phyloP scores from a whole-genome alignment of 2,797 vertebrate genomes.

The Ciconia nigra region DNA sequence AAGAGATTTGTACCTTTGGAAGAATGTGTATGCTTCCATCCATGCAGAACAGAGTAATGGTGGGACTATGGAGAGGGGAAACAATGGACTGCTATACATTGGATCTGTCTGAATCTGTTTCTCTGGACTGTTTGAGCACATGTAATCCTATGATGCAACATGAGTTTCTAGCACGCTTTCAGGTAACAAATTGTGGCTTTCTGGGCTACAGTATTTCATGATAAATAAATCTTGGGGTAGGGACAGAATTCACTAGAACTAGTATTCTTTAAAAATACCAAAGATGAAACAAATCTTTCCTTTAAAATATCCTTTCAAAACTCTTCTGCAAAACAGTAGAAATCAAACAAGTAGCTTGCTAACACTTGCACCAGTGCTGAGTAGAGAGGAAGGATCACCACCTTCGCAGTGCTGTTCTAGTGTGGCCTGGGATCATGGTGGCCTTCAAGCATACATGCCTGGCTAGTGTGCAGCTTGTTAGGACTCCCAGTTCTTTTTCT shows the following conservation, averaged over 20 bases:
- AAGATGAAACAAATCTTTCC: background rate
- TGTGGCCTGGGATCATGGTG: background rate
- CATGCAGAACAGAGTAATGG: background rate
- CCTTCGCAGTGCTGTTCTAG: background rate
- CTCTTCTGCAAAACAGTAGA: background rate
- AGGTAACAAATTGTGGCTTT: background rate
- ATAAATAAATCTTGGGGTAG: background rate
- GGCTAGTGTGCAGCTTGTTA: background rate
- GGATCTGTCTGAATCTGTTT: background rate
- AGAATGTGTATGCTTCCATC: rapidly evolving
- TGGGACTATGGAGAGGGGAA: background rate
- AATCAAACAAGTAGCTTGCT: background rate
- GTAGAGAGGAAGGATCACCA: no score
- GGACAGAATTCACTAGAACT: background rate
- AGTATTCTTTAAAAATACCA: background rate
- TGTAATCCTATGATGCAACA: background rate
- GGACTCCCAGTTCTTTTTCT: background rate
- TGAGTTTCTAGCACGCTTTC: background rate
- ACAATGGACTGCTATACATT: background rate
- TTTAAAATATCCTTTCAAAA: background rate
- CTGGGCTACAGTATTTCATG: background rate
- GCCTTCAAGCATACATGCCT: background rate
- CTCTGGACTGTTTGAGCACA: background rate
- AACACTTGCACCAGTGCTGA: background rate
- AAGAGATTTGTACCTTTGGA: background rate